Conservation (phyloP, 2,888 invertebrate species). For the Heliconius charithonia region DNA sequence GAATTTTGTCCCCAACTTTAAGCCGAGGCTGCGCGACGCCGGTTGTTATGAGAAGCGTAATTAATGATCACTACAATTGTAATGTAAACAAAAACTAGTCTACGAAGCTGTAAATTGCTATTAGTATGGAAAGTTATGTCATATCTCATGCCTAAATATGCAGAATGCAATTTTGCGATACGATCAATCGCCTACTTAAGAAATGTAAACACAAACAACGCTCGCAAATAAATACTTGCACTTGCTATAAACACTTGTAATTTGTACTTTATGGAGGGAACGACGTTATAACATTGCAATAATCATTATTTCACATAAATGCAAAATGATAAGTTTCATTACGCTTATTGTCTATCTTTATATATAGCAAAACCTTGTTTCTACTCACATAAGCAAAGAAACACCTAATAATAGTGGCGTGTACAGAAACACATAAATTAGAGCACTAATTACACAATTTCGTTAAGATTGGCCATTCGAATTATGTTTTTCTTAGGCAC, state of each 20-base stretch:
- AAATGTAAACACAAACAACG: constrained; percentile 66
- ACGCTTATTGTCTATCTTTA: constrained; percentile 65
- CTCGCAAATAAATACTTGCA: constrained; percentile 58
- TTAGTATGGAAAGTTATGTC: constrained; percentile 80
- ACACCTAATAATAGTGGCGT: constrained; percentile 77
- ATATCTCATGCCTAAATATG: constrained; percentile 71
- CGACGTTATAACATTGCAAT: constrained; percentile 65
- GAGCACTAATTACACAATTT: constrained; percentile 84
- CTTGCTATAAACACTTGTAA: constrained; percentile 64
- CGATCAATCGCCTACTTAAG: constrained; percentile 56
- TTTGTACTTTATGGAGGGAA: constrained; percentile 64
- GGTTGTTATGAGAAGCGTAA: constrained; percentile 76
- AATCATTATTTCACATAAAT: constrained; percentile 53
- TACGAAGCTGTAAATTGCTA: constrained; percentile 61
- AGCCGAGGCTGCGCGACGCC: constrained; percentile 79
- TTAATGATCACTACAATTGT: constrained; percentile 68
- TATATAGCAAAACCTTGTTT: constrained; percentile 73
- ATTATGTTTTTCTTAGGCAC: constrained; percentile 84
- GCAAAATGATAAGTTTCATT: constrained; percentile 66
- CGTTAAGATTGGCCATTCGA: constrained; percentile 84
- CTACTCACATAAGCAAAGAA: constrained; percentile 81
- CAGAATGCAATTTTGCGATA: constrained; percentile 64
- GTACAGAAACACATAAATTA: constrained; percentile 83
- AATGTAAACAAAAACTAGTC: constrained; percentile 75
- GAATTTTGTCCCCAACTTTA: constrained; percentile 81